Conservation (phyloP, 2,797 vertebrate genomes). For the Enteromius trimaculatus region DNA sequence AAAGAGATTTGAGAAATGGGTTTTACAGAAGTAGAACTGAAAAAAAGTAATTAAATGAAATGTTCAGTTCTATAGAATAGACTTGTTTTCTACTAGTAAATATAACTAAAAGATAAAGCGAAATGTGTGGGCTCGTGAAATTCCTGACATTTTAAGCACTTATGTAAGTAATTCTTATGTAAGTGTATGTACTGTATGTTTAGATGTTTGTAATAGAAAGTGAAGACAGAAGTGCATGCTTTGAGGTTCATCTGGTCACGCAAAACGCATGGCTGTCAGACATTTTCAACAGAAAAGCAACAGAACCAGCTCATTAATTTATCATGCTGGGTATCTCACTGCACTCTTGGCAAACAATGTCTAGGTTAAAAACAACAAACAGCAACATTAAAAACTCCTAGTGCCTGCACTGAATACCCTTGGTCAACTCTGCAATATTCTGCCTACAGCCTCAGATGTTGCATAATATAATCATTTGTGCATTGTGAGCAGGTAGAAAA, state of each 20-base stretch:
- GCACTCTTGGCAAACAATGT: slow-evolving; percentile 30
- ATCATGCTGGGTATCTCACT: slow-evolving; percentile 22
- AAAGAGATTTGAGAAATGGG: slow-evolving; percentile 13
- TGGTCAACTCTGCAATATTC: slow-evolving; percentile 13
- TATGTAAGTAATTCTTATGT: not conserved
- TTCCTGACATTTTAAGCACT: not conserved
- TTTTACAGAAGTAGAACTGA: slow-evolving; percentile 8
- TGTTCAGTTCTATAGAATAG: not conserved
- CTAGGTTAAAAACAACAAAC: slow-evolving; percentile 32
- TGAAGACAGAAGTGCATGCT: not conserved
- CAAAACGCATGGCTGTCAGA: not conserved
- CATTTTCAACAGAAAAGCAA: slow-evolving; percentile 23
- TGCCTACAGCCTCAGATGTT: slow-evolving; percentile 31
- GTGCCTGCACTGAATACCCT: slow-evolving; percentile 9
- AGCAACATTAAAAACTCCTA: slow-evolving; percentile 33
- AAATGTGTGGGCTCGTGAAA: not conserved
- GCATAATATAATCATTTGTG: slow-evolving; percentile 28
- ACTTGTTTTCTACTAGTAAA: not conserved
- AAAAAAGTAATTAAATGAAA: not conserved
- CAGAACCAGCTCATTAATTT: slow-evolving; percentile 38
- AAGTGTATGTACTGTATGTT: not conserved
- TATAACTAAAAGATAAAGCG: not conserved
- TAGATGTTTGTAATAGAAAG: not conserved
- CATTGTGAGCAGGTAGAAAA: slow-evolving; percentile 20
- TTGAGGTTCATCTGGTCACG: slow-evolving; percentile 11